phyloP scores from a whole-genome alignment of 2,797 vertebrate species.

The Spinibarbus caldwelli region DNA sequence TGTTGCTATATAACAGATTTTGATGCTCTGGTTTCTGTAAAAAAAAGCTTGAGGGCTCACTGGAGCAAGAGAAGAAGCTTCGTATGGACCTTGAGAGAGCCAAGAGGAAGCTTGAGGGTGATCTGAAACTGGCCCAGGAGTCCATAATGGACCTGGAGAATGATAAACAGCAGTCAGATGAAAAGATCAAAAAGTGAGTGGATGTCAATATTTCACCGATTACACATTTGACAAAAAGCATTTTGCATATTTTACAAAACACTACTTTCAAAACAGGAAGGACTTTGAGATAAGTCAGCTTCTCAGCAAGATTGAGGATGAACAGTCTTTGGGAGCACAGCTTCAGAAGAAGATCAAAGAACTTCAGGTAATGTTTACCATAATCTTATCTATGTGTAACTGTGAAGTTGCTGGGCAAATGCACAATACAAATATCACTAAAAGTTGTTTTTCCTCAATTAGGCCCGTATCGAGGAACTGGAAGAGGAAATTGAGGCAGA shows the following conservation, averaged over 20 bases:
- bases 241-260: no score
- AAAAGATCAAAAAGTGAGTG: constrained; percentile 85
- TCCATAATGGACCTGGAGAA: constrained; percentile 82
- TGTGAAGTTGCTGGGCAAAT: no score
- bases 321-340: constrained; percentile 76
- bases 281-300: constrained; percentile 88
- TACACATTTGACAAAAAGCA: no score
- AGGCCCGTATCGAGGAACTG: constrained; percentile 90
- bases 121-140: constrained; percentile 80
- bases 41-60: constrained; percentile 83
- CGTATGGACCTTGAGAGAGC: constrained; percentile 83
- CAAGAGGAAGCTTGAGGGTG: constrained; percentile 86
- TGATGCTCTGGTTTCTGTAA: no score
- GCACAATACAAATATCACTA: no score
- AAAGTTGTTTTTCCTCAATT: background rate
- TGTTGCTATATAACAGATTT: no score
- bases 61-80: constrained; percentile 85
- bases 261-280: constrained; percentile 72
- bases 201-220: no score
- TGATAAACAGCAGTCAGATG: constrained; percentile 85
- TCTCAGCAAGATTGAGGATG: constrained; percentile 85
- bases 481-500: constrained; percentile 81
- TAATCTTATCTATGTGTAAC: background rate
- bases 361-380: constrained; percentile 74
- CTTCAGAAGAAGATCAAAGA: constrained; percentile 81